Conservation (phyloP, 1,140 invertebrate genomes). For the Condylostylus longicornis region DNA sequence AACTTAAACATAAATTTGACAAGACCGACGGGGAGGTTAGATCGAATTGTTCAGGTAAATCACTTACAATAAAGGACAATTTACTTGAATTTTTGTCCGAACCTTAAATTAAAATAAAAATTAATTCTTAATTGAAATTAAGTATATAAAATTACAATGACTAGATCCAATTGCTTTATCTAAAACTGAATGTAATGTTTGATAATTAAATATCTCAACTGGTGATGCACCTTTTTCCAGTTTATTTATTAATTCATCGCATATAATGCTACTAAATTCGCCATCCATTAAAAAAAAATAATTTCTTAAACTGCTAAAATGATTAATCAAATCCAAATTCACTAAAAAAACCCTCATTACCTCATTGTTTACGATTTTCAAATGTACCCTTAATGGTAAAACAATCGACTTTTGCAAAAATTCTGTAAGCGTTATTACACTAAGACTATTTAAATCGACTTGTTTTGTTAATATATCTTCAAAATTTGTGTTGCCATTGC, state of each 20-base stretch:
- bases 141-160: not conserved
- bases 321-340: conserved; percentile 47
- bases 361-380: conserved; percentile 50
- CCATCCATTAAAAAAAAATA: conserved; percentile 64
- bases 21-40: conserved; percentile 46
- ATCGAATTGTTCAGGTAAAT: conserved; percentile 40
- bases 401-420: conserved; percentile 50
- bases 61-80: conserved; percentile 40
- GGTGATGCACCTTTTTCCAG: conserved; percentile 45
- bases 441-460: conserved; percentile 24
- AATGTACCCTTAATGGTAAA: conserved; percentile 49
- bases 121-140: too few species aligned
- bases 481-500: not conserved
- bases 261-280: conserved; percentile 54
- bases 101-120: conserved; percentile 16
- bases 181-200: conserved; percentile 47
- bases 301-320: conserved; percentile 51
- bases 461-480: conserved; percentile 2
- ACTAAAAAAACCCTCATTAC: conserved; percentile 52
- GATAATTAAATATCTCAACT: conserved; percentile 48
- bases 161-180: conserved; percentile 39
- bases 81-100: conserved; percentile 39
- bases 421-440: conserved; percentile 40
- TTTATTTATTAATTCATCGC: conserved; percentile 46
- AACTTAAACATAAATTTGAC: conserved; percentile 48